Evolutionary conservation across 2,113 vertebrate genomes (phyloP).

Genomic region (Istiophorus platypterus): DNA sequence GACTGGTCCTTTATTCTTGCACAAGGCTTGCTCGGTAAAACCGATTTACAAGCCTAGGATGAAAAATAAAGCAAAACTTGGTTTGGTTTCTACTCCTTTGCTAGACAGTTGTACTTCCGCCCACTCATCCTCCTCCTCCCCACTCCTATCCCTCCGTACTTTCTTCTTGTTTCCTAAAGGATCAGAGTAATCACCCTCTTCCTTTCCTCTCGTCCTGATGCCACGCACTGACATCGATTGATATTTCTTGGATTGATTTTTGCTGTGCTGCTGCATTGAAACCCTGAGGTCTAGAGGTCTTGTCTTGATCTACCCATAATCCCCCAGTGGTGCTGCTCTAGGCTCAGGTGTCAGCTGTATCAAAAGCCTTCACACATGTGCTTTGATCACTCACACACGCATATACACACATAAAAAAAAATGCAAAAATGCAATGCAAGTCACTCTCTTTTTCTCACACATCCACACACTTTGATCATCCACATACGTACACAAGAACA

Average conservation of each 20-base stretch:
- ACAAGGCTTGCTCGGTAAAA: constrained; percentile 32
- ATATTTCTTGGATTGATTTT: constrained; percentile 72
- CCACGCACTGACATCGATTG: constrained; percentile 60
- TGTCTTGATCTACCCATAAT: constrained; percentile 79
- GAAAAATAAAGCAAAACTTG: constrained; percentile 46
- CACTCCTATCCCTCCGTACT: constrained; percentile 18
- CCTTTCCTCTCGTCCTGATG: constrained; percentile 41
- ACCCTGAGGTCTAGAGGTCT: constrained; percentile 71
- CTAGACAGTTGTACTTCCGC: constrained; percentile 39
- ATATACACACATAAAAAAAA: constrained; percentile 48
- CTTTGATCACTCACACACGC: constrained; percentile 75
- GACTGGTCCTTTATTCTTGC: constrained; percentile 2
- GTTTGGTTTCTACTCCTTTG: constrained; percentile 33
- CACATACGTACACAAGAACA: constrained; percentile 23
- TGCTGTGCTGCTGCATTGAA: constrained; percentile 65
- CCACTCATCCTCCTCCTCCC: constrained; percentile 36
- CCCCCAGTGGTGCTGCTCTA: constrained; percentile 64
- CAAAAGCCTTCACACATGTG: constrained; percentile 66
- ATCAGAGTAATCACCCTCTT: constrained; percentile 56
- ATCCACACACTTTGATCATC: constrained; percentile 75
- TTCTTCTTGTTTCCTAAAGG: constrained; percentile 66
- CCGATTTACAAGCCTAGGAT: constrained; percentile 22
- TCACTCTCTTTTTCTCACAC: constrained; percentile 59
- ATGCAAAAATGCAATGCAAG: constrained; percentile 55
- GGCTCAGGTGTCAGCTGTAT: constrained; percentile 73